A percentile compares a stretch with the other conserved stretches of the same genome.
Evolutionary conservation across 1,140 invertebrate genomes (phyloP).

Genomic region (Trichogramma pretiosum): DNA sequence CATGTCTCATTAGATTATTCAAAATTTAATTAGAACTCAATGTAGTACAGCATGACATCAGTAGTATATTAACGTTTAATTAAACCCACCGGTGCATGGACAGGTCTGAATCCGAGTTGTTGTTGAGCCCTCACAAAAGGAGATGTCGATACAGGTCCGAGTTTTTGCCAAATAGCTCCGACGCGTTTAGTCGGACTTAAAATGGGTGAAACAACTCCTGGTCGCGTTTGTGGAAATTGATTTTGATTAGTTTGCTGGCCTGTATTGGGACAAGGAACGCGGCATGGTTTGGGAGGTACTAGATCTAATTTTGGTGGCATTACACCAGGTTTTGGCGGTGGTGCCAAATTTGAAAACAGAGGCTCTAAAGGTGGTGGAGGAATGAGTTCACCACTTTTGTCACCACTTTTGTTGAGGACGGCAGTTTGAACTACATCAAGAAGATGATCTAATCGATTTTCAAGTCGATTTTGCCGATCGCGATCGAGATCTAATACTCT

Average conservation of each 20-base stretch:
- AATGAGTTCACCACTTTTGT: slow-evolving; percentile 8
- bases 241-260: slow-evolving; percentile 37
- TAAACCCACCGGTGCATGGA: slow-evolving; percentile 1
- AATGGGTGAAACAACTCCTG: slow-evolving; percentile 33
- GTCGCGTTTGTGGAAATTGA: slow-evolving; percentile 32
- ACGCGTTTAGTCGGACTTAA: slow-evolving; percentile 30
- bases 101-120: slow-evolving; percentile 30
- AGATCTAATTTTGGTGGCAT: slow-evolving; percentile 41
- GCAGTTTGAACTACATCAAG: slow-evolving; percentile 37
- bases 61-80: too few species aligned
- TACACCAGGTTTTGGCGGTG: slow-evolving; percentile 37
- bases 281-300: slow-evolving; percentile 41
- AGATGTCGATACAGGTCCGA: slow-evolving; percentile 42
- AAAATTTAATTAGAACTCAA: too few species aligned
- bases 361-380: slow-evolving; percentile 21
- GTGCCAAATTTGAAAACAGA: slow-evolving; percentile 32
- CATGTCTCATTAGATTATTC: too few species aligned
- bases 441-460: slow-evolving; percentile 39
- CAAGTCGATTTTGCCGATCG: slow-evolving; percentile 38
- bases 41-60: too few species aligned
- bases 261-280: slow-evolving; percentile 34
- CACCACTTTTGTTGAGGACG: slow-evolving; percentile 30
- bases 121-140: slow-evolving; percentile 43
- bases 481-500: slow-evolving; percentile 38
- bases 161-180: slow-evolving; percentile 38